Base-by-base conservation (phyloP, 2,113 vertebrate species). In the Odontesthes bonariensis region DNA sequence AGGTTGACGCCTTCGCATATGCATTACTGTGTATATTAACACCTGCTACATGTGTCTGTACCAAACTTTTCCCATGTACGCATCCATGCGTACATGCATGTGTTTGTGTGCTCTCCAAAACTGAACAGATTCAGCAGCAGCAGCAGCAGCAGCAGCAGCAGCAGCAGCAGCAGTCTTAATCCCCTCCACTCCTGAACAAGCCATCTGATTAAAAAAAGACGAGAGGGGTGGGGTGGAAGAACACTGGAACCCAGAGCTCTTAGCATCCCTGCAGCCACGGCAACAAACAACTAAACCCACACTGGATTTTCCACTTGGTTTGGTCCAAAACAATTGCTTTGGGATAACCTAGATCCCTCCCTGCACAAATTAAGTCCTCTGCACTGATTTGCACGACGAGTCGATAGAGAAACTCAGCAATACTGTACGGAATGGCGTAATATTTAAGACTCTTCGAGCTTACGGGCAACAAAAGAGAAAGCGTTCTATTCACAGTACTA, bases 241-340 rank as follows among this genome's bases (percentile, higher is more conserved):
- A 67, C 35, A 20, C 79, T 62, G 75, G 77, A 76, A 78, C 79
- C 65, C 75, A 54, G 77, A 80, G 87, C 89, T 81, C 86, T 71
- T 66, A 40, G 72, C 83, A 64, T 87, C 82, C 77, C 76, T 71
- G 73, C 78, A 82, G 86, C 76, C 77, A 72, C 86, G 75, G 89
- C 89, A 86, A 75, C 76, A 90, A 88, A 86, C 84, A 88, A 64
- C 77, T 88, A 88, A 87, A 84, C 75, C 82, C 90, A 83, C 66
- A 62, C 57, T 73, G 87, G 90, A 90, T 90, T 92, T 92, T 91
- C 85, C 89, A 86, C 89, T 92, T 83, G 88, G 88, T 91, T 85
- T 74, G 83, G 75, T 84, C 78, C 74, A 69, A 90, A 92, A 93
- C 90, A 91, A 93, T 92, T 92, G 89, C 90, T 90, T 85, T 90